Percentiles rank a stretch among this genome's conserved stretches.
phyloP scores from a whole-genome alignment of 53 echinoderm and acorn worm genomes.

The Crossaster papposus region DNA sequence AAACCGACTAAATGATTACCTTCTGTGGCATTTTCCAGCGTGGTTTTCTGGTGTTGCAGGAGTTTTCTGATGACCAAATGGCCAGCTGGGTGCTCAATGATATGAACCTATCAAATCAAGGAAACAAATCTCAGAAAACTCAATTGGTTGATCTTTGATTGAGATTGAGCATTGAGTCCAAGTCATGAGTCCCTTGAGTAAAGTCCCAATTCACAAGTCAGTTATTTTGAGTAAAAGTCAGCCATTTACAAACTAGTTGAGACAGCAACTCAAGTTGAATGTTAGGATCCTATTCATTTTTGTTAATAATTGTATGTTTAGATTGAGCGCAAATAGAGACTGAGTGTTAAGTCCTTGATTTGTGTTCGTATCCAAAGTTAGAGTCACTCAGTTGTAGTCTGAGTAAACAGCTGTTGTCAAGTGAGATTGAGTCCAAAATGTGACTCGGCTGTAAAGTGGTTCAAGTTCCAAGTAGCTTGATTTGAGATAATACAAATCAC shows the following conservation, averaged over 20 bases:
- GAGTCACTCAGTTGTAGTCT: too few species aligned
- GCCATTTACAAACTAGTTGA: too few species aligned
- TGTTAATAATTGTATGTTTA: neutral
- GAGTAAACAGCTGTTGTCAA: neutral
- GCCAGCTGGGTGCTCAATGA: slow-evolving; percentile 89
- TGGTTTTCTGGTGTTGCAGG: slow-evolving; percentile 67
- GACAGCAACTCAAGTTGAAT: too few species aligned
- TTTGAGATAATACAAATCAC: too few species aligned
- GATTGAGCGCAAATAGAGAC: neutral
- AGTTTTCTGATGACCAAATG: slow-evolving; percentile 85
- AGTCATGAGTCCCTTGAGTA: too few species aligned
- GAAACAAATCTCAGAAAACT: neutral
- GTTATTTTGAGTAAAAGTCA: too few species aligned
- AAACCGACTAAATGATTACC: too few species aligned
- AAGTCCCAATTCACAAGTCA: too few species aligned
- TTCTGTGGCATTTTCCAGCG: slow-evolving; percentile 27
- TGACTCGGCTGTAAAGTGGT: neutral
- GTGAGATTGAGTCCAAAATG: neutral
- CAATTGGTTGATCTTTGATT: neutral
- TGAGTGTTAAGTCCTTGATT: neutral
- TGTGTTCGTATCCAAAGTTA: neutral
- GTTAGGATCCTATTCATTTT: neutral
- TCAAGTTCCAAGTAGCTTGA: slow-evolving; percentile 3
- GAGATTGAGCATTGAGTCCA: too few species aligned
- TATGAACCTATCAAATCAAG: slow-evolving; percentile 76